phyloP scores from a whole-genome alignment of 2,113 vertebrate genomes.

The Choloepus hoffmanni region DNA sequence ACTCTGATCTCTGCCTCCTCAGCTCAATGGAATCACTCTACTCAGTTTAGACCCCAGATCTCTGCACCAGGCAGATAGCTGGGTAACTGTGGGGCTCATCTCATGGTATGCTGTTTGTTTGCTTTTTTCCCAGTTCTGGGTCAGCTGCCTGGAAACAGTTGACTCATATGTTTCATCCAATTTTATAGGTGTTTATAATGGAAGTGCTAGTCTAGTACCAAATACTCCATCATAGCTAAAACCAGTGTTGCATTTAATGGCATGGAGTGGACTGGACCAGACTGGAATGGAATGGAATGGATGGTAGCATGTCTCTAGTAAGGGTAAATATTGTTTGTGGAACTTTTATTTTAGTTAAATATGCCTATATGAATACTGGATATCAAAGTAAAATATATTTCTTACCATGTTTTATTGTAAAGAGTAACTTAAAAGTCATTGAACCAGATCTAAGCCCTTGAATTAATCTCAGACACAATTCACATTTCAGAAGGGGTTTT shows the following conservation, averaged over 20 bases:
- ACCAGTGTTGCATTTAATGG: neutral
- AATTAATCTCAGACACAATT: neutral
- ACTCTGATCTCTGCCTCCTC: neutral
- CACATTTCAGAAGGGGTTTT: neutral
- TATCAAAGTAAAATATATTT: constrained; percentile 17
- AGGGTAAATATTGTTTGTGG: constrained; percentile 1
- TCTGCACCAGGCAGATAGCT: neutral
- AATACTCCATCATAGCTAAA: neutral
- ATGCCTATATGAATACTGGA: neutral
- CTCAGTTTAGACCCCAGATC: neutral
- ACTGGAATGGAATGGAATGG: neutral
- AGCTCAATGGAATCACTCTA: neutral
- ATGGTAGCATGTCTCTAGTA: neutral
- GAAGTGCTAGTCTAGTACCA: neutral
- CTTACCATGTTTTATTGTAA: neutral
- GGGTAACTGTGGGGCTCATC: no score
- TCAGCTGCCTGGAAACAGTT: neutral
- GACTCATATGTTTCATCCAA: neutral
- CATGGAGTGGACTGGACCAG: neutral
- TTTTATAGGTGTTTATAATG: neutral
- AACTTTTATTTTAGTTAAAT: constrained; percentile 35
- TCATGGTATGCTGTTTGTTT: neutral
- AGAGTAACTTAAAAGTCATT: neutral
- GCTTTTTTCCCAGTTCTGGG: neutral
- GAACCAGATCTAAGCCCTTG: neutral